Conservation (phyloP, 2,797 vertebrate genomes). For the Adrianichthys oophorus region DNA sequence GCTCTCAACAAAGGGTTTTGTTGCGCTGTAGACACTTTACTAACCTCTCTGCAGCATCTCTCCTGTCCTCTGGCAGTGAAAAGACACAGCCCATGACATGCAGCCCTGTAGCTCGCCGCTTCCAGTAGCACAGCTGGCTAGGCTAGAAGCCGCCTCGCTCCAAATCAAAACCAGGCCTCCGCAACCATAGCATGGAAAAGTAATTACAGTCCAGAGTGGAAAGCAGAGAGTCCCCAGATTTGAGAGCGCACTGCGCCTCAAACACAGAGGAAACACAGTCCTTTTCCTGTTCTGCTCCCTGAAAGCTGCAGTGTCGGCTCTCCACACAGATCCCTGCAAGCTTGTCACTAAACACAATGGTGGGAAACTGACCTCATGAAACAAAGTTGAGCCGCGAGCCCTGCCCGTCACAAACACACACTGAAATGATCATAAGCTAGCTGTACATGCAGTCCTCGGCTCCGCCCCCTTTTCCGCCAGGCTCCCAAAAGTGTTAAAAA, state of each 20-base stretch:
- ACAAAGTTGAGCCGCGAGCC: slow-evolving; percentile 68
- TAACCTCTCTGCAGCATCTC: slow-evolving; percentile 82
- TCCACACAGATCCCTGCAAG: slow-evolving; percentile 37
- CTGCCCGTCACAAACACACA: slow-evolving; percentile 67
- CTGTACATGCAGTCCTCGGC: slow-evolving; percentile 68
- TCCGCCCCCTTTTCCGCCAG: slow-evolving; percentile 68
- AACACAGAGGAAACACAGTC: slow-evolving; percentile 52
- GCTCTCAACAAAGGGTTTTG: not conserved
- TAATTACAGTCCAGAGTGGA: slow-evolving; percentile 30
- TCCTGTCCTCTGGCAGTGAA: slow-evolving; percentile 84
- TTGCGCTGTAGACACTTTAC: slow-evolving; percentile 53
- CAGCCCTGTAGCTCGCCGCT: slow-evolving; percentile 52
- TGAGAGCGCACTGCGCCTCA: slow-evolving; percentile 46
- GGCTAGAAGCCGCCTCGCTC: slow-evolving; percentile 46
- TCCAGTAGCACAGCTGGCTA: slow-evolving; percentile 58
- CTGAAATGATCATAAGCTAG: slow-evolving; percentile 63
- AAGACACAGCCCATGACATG: slow-evolving; percentile 89
- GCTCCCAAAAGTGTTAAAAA: slow-evolving; percentile 65
- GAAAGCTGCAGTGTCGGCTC: slow-evolving; percentile 51
- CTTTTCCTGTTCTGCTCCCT: slow-evolving; percentile 64
- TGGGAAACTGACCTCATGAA: slow-evolving; percentile 86
- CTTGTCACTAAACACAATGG: slow-evolving; percentile 82
- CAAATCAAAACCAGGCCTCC: slow-evolving; percentile 55
- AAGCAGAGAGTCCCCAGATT: slow-evolving; percentile 24
- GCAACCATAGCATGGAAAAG: slow-evolving; percentile 37